Evolutionary conservation across 2,888 invertebrate genomes (phyloP).

Genomic region (Diachrysia chrysitis): DNA sequence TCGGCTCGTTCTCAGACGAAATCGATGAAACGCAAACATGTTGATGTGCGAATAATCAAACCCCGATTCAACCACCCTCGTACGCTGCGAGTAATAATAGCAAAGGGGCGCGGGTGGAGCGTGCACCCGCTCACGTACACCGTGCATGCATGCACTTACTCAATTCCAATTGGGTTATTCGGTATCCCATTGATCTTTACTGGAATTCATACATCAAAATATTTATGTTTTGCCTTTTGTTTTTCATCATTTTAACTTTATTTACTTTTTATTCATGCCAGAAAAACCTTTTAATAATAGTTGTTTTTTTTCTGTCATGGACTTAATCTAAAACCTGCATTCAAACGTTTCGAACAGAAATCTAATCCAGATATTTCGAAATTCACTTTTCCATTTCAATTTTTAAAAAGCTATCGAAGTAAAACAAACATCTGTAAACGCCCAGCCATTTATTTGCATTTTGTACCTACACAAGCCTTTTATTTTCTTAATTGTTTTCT

Average conservation of each 20-base stretch:
- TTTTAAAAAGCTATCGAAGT: slow-evolving; percentile 11
- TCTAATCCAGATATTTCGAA: slow-evolving; percentile 7
- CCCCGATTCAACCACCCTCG: slow-evolving; percentile 79
- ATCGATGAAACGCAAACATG: slow-evolving; percentile 86
- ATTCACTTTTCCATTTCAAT: slow-evolving; percentile 17
- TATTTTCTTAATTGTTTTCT: slow-evolving; percentile 25
- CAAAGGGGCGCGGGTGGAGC: slow-evolving; percentile 70
- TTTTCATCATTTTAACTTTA: not conserved
- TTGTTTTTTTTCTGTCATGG: not conserved
- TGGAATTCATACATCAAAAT: slow-evolving; percentile 42
- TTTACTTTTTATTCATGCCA: not conserved
- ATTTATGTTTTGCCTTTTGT: slow-evolving; percentile 27
- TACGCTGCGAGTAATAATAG: slow-evolving; percentile 80
- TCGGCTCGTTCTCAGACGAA: slow-evolving; percentile 65
- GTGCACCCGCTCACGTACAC: slow-evolving; percentile 76
- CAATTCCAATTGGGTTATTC: slow-evolving; percentile 68
- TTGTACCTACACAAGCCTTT: slow-evolving; percentile 5
- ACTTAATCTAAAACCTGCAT: slow-evolving; percentile 9
- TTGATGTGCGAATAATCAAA: slow-evolving; percentile 87
- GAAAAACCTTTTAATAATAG: not conserved
- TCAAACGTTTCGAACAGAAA: slow-evolving; percentile 9
- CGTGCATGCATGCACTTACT: slow-evolving; percentile 67
- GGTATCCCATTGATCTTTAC: slow-evolving; percentile 44
- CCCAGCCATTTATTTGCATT: slow-evolving; percentile 7
- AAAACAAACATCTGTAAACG: not conserved